These are phyloP conservation scores for Leptogaster cylindrica DNA, from an alignment of 2,888 invertebrate genomes.

Conservation along the genomic window DNA sequence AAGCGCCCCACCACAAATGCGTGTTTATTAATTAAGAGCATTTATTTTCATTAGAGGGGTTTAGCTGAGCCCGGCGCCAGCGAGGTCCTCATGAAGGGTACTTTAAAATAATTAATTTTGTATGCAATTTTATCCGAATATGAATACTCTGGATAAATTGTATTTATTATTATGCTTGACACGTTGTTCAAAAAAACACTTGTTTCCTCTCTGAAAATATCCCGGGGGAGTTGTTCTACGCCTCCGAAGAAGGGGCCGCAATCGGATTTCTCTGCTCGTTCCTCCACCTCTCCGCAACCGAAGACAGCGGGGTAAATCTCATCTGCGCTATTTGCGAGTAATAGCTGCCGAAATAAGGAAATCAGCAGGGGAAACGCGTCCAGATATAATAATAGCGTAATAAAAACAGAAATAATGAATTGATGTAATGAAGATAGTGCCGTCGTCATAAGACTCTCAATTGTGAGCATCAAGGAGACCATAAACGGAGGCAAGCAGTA, in stretches of 20 bases:
- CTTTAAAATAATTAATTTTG: conserved; percentile 48
- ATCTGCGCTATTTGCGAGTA: conserved; percentile 30
- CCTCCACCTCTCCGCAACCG: no score
- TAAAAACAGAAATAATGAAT: conserved; percentile 17
- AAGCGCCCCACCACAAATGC: conserved; percentile 57
- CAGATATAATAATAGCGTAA: conserved; percentile 26
- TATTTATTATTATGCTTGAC: conserved; percentile 51
- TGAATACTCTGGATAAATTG: conserved; percentile 49
- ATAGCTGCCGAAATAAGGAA: conserved; percentile 1
- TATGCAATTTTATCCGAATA: conserved; percentile 46
- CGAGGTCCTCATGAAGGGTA: conserved; percentile 44
- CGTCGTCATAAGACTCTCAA: no score
- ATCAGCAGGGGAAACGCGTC: neutral
- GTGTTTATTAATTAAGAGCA: conserved; percentile 63
- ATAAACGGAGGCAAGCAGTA: no score
- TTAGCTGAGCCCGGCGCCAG: conserved; percentile 49
- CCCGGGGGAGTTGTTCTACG: conserved; percentile 32
- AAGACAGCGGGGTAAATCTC: conserved; percentile 31
- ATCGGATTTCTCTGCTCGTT: no score
- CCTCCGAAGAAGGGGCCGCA: conserved; percentile 1
- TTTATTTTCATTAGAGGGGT: conserved; percentile 62
- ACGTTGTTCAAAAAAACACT: conserved; percentile 50
- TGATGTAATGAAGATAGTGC: conserved; percentile 11
- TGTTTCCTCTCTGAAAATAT: conserved; percentile 46
- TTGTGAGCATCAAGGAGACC: no score